Evolutionary conservation across 2,888 invertebrate genomes (phyloP).

Genomic region (Brassicogethes aeneus): DNA sequence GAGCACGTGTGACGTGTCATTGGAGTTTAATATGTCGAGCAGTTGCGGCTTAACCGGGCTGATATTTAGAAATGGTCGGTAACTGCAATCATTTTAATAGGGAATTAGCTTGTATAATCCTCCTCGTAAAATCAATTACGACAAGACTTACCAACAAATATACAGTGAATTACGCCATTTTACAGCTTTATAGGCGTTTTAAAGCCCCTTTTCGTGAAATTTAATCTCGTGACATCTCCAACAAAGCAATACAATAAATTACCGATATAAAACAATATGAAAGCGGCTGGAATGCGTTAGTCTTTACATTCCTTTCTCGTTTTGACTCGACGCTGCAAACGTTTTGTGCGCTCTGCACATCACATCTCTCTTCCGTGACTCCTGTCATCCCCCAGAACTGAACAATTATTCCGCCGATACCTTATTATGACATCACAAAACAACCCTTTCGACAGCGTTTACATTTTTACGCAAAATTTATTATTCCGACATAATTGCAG

Average conservation of each 20-base stretch:
- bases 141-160: slow-evolving; percentile 34
- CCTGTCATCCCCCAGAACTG: too few species aligned
- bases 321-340: slow-evolving; percentile 9
- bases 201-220: slow-evolving; percentile 30
- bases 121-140: slow-evolving; percentile 32
- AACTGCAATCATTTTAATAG: slow-evolving; percentile 27
- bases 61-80: slow-evolving; percentile 7
- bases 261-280: slow-evolving; percentile 42
- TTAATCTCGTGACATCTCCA: slow-evolving; percentile 37
- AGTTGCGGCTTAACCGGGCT: slow-evolving; percentile 19
- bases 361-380: too few species aligned
- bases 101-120: slow-evolving; percentile 29
- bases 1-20: slow-evolving; percentile 33
- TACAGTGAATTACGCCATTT: slow-evolving; percentile 29
- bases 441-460: too few species aligned
- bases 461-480: too few species aligned
- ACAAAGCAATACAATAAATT: slow-evolving; percentile 42
- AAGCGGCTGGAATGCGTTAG: slow-evolving; percentile 37
- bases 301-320: slow-evolving; percentile 37
- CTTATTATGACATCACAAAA: too few species aligned
- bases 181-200: slow-evolving; percentile 22
- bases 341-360: too few species aligned
- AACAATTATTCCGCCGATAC: too few species aligned
- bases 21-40: slow-evolving; percentile 33
- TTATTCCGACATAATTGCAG: too few species aligned